Evolutionary conservation across 1,140 invertebrate species (phyloP).

Genomic region (Asobara japonica): DNA sequence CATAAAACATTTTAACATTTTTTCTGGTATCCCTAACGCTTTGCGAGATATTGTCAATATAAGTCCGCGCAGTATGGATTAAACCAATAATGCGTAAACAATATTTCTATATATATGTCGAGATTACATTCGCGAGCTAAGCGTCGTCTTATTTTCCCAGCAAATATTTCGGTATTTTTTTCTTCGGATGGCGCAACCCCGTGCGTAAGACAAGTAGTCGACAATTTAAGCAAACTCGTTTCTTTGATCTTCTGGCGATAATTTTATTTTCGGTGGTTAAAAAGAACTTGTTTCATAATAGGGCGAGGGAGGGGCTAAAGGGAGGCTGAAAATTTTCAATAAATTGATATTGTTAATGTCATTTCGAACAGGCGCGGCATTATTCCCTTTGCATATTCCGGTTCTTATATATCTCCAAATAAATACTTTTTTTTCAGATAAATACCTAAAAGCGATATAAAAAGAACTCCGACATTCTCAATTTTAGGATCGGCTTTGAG

Average conservation of each 20-base stretch:
- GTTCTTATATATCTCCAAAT: too few relatives aligned
- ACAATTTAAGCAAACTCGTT: background rate
- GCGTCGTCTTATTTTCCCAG: background rate
- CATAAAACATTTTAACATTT: too few relatives aligned
- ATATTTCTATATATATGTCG: too few relatives aligned
- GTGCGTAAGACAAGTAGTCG: conserved; percentile 17
- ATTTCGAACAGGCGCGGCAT: background rate
- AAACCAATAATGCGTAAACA: too few relatives aligned
- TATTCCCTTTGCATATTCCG: background rate
- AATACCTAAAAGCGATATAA: background rate
- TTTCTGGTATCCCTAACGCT: too few relatives aligned
- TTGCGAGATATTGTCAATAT: too few relatives aligned
- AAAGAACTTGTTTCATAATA: conserved; percentile 4
- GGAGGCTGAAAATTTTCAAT: background rate
- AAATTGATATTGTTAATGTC: background rate
- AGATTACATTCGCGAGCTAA: too few relatives aligned
- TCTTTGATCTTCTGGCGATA: background rate
- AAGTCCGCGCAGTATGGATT: too few relatives aligned
- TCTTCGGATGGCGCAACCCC: background rate
- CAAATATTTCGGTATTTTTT: background rate
- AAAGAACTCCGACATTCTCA: background rate
- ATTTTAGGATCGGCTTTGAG: background rate
- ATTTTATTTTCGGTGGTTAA: background rate
- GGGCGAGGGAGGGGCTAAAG: background rate
- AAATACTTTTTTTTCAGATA: background rate